These are phyloP conservation scores for Sylvia borin DNA, from an alignment of 2,797 vertebrate species.

Conservation along the genomic window DNA sequence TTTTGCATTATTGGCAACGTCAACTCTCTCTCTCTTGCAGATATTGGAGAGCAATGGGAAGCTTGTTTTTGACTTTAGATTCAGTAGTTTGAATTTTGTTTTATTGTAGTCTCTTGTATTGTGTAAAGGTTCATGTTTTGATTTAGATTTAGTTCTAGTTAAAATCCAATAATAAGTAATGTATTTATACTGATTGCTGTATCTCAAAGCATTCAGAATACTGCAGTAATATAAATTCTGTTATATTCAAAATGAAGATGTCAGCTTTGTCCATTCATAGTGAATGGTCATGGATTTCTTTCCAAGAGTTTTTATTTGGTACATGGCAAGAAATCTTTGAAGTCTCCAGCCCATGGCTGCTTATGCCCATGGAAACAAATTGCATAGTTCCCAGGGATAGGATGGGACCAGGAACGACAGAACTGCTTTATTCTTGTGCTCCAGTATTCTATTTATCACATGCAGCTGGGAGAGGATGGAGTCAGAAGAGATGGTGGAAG, in stretches of 20 bases:
- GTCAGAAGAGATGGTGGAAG: not conserved
- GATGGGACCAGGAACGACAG: not conserved
- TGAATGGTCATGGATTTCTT: not conserved
- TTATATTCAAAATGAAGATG: not conserved
- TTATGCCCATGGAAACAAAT: not conserved
- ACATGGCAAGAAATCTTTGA: not conserved
- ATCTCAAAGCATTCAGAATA: not conserved
- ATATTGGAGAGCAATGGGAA: not conserved
- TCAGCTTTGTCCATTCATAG: not conserved
- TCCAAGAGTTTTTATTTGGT: not conserved
- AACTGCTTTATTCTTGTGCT: not conserved
- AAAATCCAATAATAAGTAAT: not conserved
- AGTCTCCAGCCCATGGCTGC: not conserved
- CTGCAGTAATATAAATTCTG: not conserved
- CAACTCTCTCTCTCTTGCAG: not conserved
- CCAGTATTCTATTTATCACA: not conserved
- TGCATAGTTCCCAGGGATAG: rapidly evolving
- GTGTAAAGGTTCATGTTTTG: not conserved
- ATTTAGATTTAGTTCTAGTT: not conserved
- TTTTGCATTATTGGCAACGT: not conserved
- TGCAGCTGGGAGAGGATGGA: not conserved
- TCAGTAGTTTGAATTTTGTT: not conserved
- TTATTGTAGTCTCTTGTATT: not conserved
- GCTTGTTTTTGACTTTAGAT: not conserved
- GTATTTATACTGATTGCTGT: not conserved